Percentiles rank a stretch among this genome's conserved stretches.
phyloP scores from a whole-genome alignment of 2,888 invertebrate genomes.

The Meandrusa payeni region DNA sequence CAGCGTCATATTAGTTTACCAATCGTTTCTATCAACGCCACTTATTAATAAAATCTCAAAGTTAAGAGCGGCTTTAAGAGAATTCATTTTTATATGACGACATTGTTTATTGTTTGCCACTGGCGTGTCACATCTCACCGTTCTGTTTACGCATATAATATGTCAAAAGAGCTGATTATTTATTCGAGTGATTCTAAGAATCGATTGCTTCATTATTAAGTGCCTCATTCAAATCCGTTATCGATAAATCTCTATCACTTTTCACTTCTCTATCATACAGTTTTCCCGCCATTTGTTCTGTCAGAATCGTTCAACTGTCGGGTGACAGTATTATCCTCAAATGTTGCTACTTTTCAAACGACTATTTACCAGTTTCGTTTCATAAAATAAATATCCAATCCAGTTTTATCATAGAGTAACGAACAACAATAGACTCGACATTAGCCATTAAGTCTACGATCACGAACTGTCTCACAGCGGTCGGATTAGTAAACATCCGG shows the following conservation, averaged over 20 bases:
- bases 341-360: constrained; percentile 3
- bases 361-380: constrained; percentile 11
- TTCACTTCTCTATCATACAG: too few relatives aligned
- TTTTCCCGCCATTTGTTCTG: too few relatives aligned
- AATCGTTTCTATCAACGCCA: too few relatives aligned
- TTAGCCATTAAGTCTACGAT: constrained; percentile 15
- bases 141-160: constrained; percentile 18
- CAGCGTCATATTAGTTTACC: too few relatives aligned
- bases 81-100: neutral
- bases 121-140: constrained; percentile 18
- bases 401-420: constrained; percentile 18
- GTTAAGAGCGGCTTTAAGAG: neutral
- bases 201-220: neutral
- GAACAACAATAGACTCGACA: constrained; percentile 15
- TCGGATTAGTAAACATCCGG: constrained; percentile 24
- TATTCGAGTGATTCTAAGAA: constrained; percentile 14
- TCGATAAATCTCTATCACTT: neutral
- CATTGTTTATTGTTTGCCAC: constrained; percentile 16
- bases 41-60: too few relatives aligned
- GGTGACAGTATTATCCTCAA: neutral
- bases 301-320: too few relatives aligned
- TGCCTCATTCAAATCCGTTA: too few relatives aligned
- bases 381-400: constrained; percentile 5
- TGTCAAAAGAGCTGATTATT: constrained; percentile 1
- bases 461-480: constrained; percentile 24